Evolutionary conservation across 92 coral and sea anemone genomes (phyloP), one percentile per base, ranked within the genome.

Genomic region (Parazoanthus swiftii): DNA sequence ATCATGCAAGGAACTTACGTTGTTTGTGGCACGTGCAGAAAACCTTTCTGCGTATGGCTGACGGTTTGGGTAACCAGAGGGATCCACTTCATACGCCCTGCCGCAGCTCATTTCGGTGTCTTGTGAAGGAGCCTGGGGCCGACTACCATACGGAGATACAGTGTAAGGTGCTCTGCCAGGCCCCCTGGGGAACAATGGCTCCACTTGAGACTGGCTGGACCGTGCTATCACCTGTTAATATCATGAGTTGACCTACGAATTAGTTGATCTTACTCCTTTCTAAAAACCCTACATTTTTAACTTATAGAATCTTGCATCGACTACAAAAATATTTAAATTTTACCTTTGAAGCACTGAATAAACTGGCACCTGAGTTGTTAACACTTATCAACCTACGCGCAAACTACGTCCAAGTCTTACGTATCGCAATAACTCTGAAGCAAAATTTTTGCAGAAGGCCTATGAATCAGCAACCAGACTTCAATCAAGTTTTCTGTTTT

Each of bases 141-240:
- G 81, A 21, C 36, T 42, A 1, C 16, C 38, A 35, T 82, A 82
- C 23, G 86, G 77, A 10, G 36, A 67, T 35, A n/a, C 86, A 66
- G 23, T 54, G 23, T 83, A 83, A 29, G 79, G 67, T 29, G 65
- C 21, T n/a, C 67, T 70, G 13, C 43, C 8, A 70, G 87, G 87
- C 0, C 87, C 79, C n/a, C 79, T 56, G 39, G 78, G 79, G 56
- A 65, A 84, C 79, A 84, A 3, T 5, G 87, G 87, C 44, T 84
- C 87, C 16, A 9, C 79, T 8, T 84, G 87, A 25, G 58, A 2
- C 71, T 80, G 85, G 43, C 14, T 35, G 13, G 36, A 56, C 11
- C 72, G 85, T 35, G 39, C 29, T 9, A 56, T 29, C 71, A 54
- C 3, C 82, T 78, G 56, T 44, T 78, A 21, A 25, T 25, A 46